A percentile compares a stretch with the other conserved stretches of the same genome.
Evolutionary conservation across 2,888 invertebrate genomes (phyloP).

Genomic region (Heliconius hortense): DNA sequence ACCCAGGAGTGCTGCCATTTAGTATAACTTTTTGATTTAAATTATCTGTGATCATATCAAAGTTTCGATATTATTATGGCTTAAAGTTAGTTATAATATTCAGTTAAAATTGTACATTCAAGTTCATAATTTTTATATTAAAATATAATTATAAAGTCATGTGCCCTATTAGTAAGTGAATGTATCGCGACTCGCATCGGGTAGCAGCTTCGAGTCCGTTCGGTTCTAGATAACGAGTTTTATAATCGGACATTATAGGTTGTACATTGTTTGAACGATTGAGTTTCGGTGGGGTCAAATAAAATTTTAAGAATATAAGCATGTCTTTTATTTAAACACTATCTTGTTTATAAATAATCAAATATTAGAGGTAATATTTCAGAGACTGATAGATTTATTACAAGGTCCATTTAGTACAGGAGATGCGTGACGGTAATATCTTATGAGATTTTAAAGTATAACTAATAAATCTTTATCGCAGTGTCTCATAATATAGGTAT

Average conservation of each 20-base stretch:
- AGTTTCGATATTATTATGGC: not conserved
- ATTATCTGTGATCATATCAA: not conserved
- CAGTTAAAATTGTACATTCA: too few relatives aligned
- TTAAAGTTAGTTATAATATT: too few relatives aligned
- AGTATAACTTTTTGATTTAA: not conserved
- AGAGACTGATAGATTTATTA: not conserved
- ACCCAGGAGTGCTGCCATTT: not conserved
- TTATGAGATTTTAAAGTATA: not conserved
- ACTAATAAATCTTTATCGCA: not conserved
- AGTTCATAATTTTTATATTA: too few relatives aligned
- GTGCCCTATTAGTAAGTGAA: constrained; percentile 8
- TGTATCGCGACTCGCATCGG: constrained; percentile 38
- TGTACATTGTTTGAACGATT: constrained; percentile 75
- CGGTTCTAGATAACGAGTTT: constrained; percentile 59
- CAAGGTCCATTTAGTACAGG: not conserved
- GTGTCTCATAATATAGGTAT: not conserved
- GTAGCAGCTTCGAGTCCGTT: constrained; percentile 55
- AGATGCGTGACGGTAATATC: not conserved
- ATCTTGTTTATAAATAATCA: not conserved
- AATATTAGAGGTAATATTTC: not conserved
- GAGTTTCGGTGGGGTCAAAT: constrained; percentile 79
- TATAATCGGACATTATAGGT: constrained; percentile 61
- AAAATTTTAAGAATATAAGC: constrained; percentile 74
- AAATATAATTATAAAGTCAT: constrained; percentile 5
- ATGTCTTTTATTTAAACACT: constrained; percentile 40